A percentile compares a stretch with the other conserved stretches of the same genome.
Conservation (phyloP, 2,888 invertebrate species). For the Torymus texanus region DNA sequence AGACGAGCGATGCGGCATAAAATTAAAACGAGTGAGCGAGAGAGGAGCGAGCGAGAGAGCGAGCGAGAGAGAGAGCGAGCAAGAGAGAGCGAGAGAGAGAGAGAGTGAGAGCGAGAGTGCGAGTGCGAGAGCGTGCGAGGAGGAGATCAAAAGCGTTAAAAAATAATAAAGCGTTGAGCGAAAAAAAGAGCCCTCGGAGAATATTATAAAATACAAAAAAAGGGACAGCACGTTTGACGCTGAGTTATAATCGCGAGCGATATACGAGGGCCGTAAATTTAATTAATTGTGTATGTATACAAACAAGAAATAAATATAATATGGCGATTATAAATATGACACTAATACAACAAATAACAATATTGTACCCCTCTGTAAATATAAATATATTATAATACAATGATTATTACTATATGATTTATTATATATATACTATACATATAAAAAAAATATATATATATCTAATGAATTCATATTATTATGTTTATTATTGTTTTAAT, state of each 20-base stretch:
- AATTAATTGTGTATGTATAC: slow-evolving; percentile 75
- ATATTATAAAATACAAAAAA: slow-evolving; percentile 59
- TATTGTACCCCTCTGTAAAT: slow-evolving; percentile 75
- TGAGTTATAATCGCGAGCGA: slow-evolving; percentile 46
- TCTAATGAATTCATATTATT: slow-evolving; percentile 71
- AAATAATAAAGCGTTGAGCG: slow-evolving; percentile 59
- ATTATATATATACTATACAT: slow-evolving; percentile 68
- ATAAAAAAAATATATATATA: slow-evolving; percentile 65
- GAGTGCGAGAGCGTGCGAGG: slow-evolving; percentile 57
- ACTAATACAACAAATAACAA: slow-evolving; percentile 70
- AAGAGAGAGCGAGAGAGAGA: slow-evolving; percentile 50
- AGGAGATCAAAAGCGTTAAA: slow-evolving; percentile 57
- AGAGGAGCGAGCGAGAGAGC: slow-evolving; percentile 36
- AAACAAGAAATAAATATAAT: slow-evolving; percentile 72
- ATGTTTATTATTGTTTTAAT: slow-evolving; percentile 72
- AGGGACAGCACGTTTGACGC: slow-evolving; percentile 51
- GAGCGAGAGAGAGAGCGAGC: slow-evolving; percentile 34
- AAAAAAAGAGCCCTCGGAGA: slow-evolving; percentile 49
- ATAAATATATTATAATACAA: slow-evolving; percentile 74
- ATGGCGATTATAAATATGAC: slow-evolving; percentile 74
- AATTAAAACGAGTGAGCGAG: slow-evolving; percentile 52
- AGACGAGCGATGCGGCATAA: slow-evolving; percentile 57
- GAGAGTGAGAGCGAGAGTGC: slow-evolving; percentile 35
- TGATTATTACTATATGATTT: slow-evolving; percentile 74
- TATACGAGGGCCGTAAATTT: slow-evolving; percentile 69